Conservation (phyloP, 2,888 invertebrate genomes). For the Perizoma flavofasciatum region DNA sequence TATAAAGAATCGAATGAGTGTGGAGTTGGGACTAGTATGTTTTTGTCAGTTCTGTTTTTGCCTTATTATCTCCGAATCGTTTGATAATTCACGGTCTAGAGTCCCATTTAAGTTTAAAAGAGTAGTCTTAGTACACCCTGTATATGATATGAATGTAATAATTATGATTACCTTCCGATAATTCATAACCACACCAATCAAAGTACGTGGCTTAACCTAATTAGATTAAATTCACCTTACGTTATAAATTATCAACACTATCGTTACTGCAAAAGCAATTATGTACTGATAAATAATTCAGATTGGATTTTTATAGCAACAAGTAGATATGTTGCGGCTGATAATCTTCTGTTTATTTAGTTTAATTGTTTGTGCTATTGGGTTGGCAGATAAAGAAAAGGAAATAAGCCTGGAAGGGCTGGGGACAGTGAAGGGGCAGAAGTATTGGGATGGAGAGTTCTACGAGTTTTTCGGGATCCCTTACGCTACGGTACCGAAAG, state of each 20-base stretch:
- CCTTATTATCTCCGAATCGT: too few species aligned
- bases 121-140: too few species aligned
- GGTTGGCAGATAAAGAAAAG: conserved; percentile 44
- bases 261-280: conserved; percentile 30
- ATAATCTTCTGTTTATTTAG: conserved; percentile 44
- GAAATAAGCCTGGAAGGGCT: conserved; percentile 56
- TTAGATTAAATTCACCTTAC: conserved; percentile 36
- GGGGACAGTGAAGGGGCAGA: conserved; percentile 62
- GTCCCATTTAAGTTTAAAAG: too few species aligned
- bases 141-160: too few species aligned
- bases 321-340: conserved; percentile 50
- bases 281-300: conserved; percentile 34
- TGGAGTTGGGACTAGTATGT: too few species aligned
- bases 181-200: neutral
- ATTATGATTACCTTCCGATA: neutral
- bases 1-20: too few species aligned
- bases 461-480: conserved; percentile 73
- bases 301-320: conserved; percentile 24
- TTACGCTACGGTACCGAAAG: conserved; percentile 66
- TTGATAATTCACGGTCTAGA: too few species aligned
- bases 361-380: conserved; percentile 28
- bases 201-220: conserved; percentile 38
- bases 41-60: too few species aligned
- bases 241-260: conserved; percentile 32
- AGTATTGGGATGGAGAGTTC: conserved; percentile 73